Percentiles rank a stretch among this genome's conserved stretches.
These are phyloP conservation scores for Orthonychiurus folsomi DNA, from an alignment of 2,888 invertebrate genomes.

Conservation along the genomic window DNA sequence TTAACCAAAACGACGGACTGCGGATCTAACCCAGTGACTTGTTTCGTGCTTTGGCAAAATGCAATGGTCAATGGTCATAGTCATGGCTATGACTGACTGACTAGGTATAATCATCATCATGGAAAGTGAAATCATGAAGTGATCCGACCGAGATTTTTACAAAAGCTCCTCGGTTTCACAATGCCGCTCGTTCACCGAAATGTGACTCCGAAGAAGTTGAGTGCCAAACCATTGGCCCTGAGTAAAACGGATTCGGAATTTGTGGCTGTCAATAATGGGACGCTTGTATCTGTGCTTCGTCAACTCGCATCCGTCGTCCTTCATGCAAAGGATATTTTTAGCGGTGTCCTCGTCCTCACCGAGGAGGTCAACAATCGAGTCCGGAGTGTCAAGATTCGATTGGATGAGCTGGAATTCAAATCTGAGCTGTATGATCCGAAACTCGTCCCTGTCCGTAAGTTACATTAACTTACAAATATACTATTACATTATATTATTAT, in stretches of 20 bases:
- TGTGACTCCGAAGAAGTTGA: slow-evolving; percentile 30
- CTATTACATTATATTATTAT: too few relatives aligned
- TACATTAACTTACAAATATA: not conserved
- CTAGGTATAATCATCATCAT: too few relatives aligned
- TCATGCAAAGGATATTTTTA: slow-evolving; percentile 76
- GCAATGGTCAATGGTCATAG: too few relatives aligned
- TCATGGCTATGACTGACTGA: too few relatives aligned
- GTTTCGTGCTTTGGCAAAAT: too few relatives aligned
- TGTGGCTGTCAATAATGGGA: slow-evolving; percentile 77
- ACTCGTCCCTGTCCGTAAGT: slow-evolving; percentile 90
- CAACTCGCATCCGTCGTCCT: slow-evolving; percentile 77
- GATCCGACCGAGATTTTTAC: too few relatives aligned
- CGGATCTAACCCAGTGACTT: too few relatives aligned
- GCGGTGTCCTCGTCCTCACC: slow-evolving; percentile 66
- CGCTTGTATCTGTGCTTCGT: slow-evolving; percentile 70
- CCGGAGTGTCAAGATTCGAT: slow-evolving; percentile 58
- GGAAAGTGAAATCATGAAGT: too few relatives aligned
- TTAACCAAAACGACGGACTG: too few relatives aligned
- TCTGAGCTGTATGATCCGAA: slow-evolving; percentile 72
- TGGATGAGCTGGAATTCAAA: slow-evolving; percentile 60
- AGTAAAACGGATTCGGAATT: slow-evolving; percentile 52
- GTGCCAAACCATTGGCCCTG: slow-evolving; percentile 32
- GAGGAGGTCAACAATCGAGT: slow-evolving; percentile 65
- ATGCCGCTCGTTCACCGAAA: slow-evolving; percentile 37
- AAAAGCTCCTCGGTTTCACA: too few relatives aligned